phyloP scores from a whole-genome alignment of 1,140 invertebrate genomes.

The Mya arenaria region DNA sequence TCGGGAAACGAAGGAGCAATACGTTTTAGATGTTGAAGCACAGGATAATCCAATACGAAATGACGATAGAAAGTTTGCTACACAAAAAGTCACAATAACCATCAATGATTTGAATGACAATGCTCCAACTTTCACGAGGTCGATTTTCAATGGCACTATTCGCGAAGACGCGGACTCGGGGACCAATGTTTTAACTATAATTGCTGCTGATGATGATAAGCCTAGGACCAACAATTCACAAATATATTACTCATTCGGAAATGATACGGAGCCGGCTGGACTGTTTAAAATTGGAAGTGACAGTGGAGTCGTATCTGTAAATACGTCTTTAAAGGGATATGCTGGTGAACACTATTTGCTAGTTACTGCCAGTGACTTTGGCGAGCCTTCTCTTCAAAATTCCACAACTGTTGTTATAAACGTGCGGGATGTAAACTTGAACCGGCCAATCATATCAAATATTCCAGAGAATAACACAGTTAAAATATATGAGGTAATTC shows the following conservation, averaged over 20 bases:
- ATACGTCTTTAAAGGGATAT: neutral
- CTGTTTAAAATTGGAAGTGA: constrained; percentile 18
- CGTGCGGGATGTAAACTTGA: constrained; percentile 32
- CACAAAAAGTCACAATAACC: neutral
- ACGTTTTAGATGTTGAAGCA: neutral
- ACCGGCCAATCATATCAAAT: constrained; percentile 2
- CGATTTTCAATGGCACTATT: neutral
- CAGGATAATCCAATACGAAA: neutral
- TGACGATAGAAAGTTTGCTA: neutral
- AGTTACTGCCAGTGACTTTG: constrained; percentile 17
- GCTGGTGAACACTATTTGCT: neutral
- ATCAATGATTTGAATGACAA: neutral
- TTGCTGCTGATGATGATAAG: constrained; percentile 14
- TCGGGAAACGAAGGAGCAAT: neutral
- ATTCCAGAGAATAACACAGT: neutral
- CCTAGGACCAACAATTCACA: neutral
- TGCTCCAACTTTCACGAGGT: neutral
- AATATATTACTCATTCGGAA: neutral
- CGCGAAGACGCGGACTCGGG: neutral
- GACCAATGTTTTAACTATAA: neutral
- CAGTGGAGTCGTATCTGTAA: constrained; percentile 13
- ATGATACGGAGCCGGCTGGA: neutral
- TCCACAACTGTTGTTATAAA: constrained; percentile 1
- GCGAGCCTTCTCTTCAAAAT: neutral
- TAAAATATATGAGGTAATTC: constrained; percentile 36